Base-by-base conservation (phyloP, 2,113 vertebrate species). In the Arothron firmamentum region DNA sequence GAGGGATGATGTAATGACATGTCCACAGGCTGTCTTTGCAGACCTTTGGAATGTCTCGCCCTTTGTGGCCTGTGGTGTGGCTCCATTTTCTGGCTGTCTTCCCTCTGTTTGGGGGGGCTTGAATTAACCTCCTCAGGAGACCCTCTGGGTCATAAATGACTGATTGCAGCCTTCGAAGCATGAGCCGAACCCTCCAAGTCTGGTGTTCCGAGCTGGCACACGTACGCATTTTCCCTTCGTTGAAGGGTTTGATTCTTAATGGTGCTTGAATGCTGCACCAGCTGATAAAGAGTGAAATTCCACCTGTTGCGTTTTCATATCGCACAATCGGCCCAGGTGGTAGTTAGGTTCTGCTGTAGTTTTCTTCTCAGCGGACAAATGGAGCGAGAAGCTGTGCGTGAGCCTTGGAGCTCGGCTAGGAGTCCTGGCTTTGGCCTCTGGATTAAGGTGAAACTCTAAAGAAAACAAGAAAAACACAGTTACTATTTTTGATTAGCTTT, bases 251-350 rank as follows among this genome's bases (percentile, higher is more conserved):
- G 54, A 66, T 75, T 73, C 76, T 65, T 87, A 85, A 87, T 81
- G 81, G 84, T 65, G 81, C 79, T 61, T 72, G 18, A 79, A 81
- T 51, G 76, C 63, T 60, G 15, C 62, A 62, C 56, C 72, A 74
- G 73, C 80, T 76, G 81, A 74, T 71, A 71, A 76, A 67, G 31
- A 59, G 66, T 64, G 25, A 70, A 34, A 68, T 82, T 83, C 78
- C 86, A 89, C 86, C 88, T 89, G 88, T 84, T 87, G 72, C 70
- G 74, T 48, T 50, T 66, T 67, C 54, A 69, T 75, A 84, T 84
- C 78, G 72, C 70, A 79, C 60, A 74, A 77, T 79, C 68, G 21
- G 25, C 57, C 76, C 74, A 76, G 75, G 69, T 84, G 78, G 79
- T 63, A 78, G 69, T 76, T 74, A 52, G 72, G 66, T 65, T 75